phyloP scores from a whole-genome alignment of 2,797 vertebrate genomes.

The Acanthis flammea region DNA sequence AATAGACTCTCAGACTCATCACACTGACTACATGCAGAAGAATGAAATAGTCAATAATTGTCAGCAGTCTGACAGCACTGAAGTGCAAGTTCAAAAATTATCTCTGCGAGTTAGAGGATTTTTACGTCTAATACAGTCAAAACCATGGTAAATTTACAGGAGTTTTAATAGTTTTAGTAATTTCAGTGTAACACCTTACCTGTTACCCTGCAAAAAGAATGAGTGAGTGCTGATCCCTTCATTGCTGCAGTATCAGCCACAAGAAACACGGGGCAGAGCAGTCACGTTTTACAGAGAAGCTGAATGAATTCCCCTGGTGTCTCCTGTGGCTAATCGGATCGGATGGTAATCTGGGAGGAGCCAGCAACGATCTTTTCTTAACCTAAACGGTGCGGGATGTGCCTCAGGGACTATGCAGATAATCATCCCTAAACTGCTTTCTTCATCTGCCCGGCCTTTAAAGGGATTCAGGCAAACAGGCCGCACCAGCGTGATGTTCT shows the following conservation, averaged over 20 bases:
- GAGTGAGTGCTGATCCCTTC: slow-evolving; percentile 50
- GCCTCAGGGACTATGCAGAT: neutral
- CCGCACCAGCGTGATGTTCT: neutral
- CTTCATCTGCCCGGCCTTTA: neutral
- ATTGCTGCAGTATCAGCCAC: slow-evolving; percentile 9
- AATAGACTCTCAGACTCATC: neutral
- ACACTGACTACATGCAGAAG: neutral
- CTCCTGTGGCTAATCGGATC: slow-evolving; percentile 62
- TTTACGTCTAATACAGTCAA: neutral
- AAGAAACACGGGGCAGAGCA: neutral
- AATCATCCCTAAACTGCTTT: slow-evolving; percentile 34
- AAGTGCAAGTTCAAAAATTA: neutral
- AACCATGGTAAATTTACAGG: neutral
- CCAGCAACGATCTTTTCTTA: slow-evolving; percentile 32
- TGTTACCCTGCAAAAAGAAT: slow-evolving; percentile 60
- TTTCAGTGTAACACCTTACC: slow-evolving; percentile 45
- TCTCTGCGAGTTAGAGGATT: neutral
- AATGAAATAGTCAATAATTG: neutral
- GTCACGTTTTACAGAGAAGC: neutral
- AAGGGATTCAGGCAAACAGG: slow-evolving; percentile 40
- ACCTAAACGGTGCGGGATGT: neutral
- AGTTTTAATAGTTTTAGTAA: neutral
- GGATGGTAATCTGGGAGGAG: slow-evolving; percentile 56
- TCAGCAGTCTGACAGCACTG: neutral
- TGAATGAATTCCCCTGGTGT: slow-evolving; percentile 1